Evolutionary conservation across 2,888 invertebrate genomes (phyloP), one percentile per base, ranked within the genome.

Genomic region (Eupeodes latifasciatus): DNA sequence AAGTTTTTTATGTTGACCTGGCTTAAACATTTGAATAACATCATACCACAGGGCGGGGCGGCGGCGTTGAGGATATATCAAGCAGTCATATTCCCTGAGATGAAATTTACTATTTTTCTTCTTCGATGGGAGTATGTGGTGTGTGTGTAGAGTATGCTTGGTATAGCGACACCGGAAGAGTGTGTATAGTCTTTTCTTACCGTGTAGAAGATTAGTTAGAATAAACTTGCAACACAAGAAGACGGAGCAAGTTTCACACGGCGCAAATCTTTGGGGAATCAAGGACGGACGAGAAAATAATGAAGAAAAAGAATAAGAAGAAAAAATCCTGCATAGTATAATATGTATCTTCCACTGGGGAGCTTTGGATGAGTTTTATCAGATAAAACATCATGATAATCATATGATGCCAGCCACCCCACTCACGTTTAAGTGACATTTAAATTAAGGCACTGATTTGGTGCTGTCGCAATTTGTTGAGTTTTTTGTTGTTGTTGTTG

Each of bases 391-490:
- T 55, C 49, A 51, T 44, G 71, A 71, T 16, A 51, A 69, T 40
- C 40, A 40, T 36, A 69, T 69, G 71, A 75, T 69, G 34, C 49
- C 49, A 40, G 34, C 49, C 49, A 40, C 19, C 64, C 19, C 34
- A 12, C 19, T 49, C 55, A 61, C 49, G 12, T 27, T 49, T 10
- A 51, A 72, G 36, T 59, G 64, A 79, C 82, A 79, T 82, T 86
- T 76, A 71, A 82, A 82, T 86, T 79, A 82, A 82, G 86, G 75
- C 75, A 16, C 79, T 82, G 86, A 86, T 82, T 79, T 79, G 67
- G 61, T 59, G 62, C 40, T 78, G 59, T 75, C 59, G 51, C 61
- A 86, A 76, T 82, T 82, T 82, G 69, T 78, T 51, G 75, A 64
- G 85, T 79, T 75, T 84, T 49, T 78, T 66, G 53, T 62, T 49